A percentile compares a stretch with the other conserved stretches of the same genome.
phyloP scores from a whole-genome alignment of 2,113 vertebrate genomes.

The Rhinichthys klamathensis region DNA sequence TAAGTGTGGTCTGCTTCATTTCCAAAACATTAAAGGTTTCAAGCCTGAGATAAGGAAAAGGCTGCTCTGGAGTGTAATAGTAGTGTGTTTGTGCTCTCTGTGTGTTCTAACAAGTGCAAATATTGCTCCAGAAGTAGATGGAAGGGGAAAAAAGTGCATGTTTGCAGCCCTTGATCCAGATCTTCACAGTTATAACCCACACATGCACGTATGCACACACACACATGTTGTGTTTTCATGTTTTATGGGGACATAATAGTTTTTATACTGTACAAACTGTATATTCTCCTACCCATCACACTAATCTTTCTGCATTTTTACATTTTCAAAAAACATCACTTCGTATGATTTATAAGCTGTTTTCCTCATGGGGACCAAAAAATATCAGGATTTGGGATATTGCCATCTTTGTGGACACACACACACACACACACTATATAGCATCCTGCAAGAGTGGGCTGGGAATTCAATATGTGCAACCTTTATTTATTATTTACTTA shows the following conservation, averaged over 20 bases:
- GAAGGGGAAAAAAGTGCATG: slow-evolving; percentile 7
- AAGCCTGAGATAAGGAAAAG: slow-evolving; percentile 19
- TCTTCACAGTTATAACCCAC: slow-evolving; percentile 36
- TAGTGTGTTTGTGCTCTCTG: slow-evolving; percentile 44
- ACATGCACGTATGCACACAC: slow-evolving; percentile 5
- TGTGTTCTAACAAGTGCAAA: slow-evolving; percentile 51
- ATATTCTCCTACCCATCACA: too few species aligned
- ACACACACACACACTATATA: slow-evolving; percentile 16
- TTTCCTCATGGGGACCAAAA: too few species aligned
- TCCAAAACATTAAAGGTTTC: background rate
- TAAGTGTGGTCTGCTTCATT: background rate
- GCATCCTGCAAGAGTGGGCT: slow-evolving; percentile 1
- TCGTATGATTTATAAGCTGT: too few species aligned
- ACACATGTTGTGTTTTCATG: background rate
- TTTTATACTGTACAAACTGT: too few species aligned
- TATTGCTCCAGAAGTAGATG: slow-evolving; percentile 45
- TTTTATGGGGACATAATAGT: background rate
- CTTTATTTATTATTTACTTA: slow-evolving; percentile 30
- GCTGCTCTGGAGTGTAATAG: slow-evolving; percentile 13
- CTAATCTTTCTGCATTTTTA: too few species aligned
- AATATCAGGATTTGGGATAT: too few species aligned
- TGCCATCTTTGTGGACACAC: background rate
- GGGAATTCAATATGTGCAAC: slow-evolving; percentile 27
- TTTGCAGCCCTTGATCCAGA: slow-evolving; percentile 46
- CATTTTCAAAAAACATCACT: too few species aligned